Evolutionary conservation across 2,113 vertebrate species (phyloP).

Genomic region (Nyctereutes procyonoides): DNA sequence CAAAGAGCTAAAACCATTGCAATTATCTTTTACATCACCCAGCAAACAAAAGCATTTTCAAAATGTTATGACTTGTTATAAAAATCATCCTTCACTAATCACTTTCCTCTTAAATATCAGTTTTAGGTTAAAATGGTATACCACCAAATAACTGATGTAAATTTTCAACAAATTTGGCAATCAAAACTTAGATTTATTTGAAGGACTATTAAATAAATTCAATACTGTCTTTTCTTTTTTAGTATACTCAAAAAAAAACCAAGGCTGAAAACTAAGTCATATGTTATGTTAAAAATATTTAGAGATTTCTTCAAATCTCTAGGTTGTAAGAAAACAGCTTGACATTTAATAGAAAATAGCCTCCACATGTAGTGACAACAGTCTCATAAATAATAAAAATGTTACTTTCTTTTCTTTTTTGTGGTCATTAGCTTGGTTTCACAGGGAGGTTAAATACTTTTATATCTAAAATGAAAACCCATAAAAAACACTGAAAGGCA

Average conservation of each 20-base stretch:
- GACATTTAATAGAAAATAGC: conserved; percentile 79
- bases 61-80: conserved; percentile 23
- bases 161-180: conserved; percentile 8
- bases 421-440: conserved; percentile 87
- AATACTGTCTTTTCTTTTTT: not conserved
- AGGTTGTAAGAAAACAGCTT: conserved; percentile 72
- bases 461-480: conserved; percentile 85
- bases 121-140: conserved; percentile 52
- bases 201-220: not conserved
- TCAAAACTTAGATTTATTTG: conserved; percentile 52
- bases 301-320: conserved; percentile 37
- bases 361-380: conserved; percentile 81
- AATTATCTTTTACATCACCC: not conserved
- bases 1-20: not conserved
- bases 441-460: conserved; percentile 83
- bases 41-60: not conserved
- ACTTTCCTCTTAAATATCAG: conserved; percentile 35
- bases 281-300: conserved; percentile 17
- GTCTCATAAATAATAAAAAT: conserved; percentile 85
- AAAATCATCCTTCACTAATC: not conserved
- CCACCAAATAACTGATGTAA: not conserved
- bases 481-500: conserved; percentile 87
- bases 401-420: conserved; percentile 90
- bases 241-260: not conserved
- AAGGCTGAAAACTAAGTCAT: conserved; percentile 33